These are phyloP conservation scores for Henicopernis longicauda DNA, from an alignment of 2,113 vertebrate genomes.

Conservation along the genomic window DNA sequence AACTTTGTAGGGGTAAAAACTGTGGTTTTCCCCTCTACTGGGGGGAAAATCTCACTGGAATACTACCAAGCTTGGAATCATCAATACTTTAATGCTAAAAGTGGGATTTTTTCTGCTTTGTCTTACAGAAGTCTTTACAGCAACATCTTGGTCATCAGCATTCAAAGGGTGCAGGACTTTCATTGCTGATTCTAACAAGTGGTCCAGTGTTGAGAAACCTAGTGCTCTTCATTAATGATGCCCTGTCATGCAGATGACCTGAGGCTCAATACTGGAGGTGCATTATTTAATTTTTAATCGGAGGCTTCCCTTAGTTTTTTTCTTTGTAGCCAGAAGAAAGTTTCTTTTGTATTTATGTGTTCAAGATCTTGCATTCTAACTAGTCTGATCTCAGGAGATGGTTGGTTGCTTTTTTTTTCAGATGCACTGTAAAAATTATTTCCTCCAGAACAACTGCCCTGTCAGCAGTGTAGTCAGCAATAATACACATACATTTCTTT, in stretches of 20 bases:
- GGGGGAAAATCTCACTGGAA: background rate
- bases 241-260: background rate
- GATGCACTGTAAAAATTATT: constrained; percentile 5
- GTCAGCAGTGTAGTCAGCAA: constrained; percentile 48
- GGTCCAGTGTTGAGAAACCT: background rate
- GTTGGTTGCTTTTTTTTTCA: background rate
- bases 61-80: background rate
- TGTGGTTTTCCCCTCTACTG: background rate
- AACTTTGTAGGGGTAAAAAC: background rate
- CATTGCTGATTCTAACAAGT: background rate
- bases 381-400: background rate
- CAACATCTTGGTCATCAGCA: background rate
- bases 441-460: constrained; percentile 15
- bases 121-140: background rate
- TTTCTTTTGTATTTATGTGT: background rate
- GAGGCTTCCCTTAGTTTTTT: background rate
- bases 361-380: background rate
- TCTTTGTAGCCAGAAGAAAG: background rate
- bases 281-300: background rate
- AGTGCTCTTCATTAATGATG: background rate
- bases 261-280: background rate
- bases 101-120: background rate
- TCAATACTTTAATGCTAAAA: background rate
- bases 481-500: background rate
- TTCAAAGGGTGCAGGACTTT: background rate